Base-by-base conservation (phyloP, 2,113 vertebrate species). In the Oxyura jamaicensis region DNA sequence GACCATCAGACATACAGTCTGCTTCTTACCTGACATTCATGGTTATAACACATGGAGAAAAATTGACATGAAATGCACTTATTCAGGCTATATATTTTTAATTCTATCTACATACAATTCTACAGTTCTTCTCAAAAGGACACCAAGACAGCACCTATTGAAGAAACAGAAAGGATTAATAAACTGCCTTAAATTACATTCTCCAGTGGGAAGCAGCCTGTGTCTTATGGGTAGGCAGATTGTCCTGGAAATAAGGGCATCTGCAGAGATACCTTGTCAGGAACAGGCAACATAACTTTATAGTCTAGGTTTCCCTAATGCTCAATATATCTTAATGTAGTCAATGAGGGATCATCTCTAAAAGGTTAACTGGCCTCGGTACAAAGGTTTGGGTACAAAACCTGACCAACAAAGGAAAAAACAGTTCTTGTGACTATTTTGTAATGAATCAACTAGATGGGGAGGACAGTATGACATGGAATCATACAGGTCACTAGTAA, bases 1-100 rank as follows among this genome's bases (percentile, higher is more conserved):
- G 59, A 50, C 18, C 65, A 71, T 46, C 46, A 20, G 19, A 1
- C 39, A 20, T 22, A 23, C 9, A 41, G 21, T 42, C 56, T n/a
- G 3, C 15, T n/a, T 11, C 84, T 62, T n/a, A 15, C 68, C 73
- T 55, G 58, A 6, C 58, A 39, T 8, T 0, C 8, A 29, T 0
- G 0, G 4, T 25, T 6, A 17, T 42, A 72, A 3, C 20, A 29
- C 0, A 58, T 53, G 36, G 14, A 80, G 39, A 5, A 78, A 35
- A 82, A 42, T 8, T 29, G 23, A 9, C 52, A 50, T 0, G 8
- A 62, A 46, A 18, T 12, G 33, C 35, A 8, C 11, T 56, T 6
- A 16, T 10, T 22, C 26, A 31, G 39, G 11, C 21, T 73, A 2
- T 13, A 6, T 39, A 36, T 56, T 22, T 3, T 36, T 15, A 29